These are phyloP conservation scores for Ceratina australensis DNA, from an alignment of 1,140 invertebrate genomes.

Conservation along the genomic window DNA sequence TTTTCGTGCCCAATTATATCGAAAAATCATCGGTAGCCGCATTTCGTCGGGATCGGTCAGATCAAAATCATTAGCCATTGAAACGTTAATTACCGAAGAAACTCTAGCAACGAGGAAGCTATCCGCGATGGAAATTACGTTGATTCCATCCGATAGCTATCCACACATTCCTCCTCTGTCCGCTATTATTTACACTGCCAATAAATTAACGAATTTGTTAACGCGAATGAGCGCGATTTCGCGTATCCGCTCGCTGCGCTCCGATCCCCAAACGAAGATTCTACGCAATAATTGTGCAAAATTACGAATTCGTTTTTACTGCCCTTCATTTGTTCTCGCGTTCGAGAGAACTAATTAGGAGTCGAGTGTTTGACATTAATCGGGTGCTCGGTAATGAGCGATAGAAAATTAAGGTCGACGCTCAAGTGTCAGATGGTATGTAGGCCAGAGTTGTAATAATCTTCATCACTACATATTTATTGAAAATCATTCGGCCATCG, in stretches of 20 bases:
- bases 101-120: no score
- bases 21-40: slow-evolving; percentile 8
- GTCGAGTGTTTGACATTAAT: background rate
- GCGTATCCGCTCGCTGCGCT: background rate
- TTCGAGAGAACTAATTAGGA: background rate
- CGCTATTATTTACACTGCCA: slow-evolving; percentile 17
- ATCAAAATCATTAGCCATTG: slow-evolving; percentile 14
- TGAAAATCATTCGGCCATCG: no score
- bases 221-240: slow-evolving; percentile 4
- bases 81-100: slow-evolving; percentile 27
- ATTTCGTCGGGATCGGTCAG: background rate
- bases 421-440: background rate
- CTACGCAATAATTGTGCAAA: background rate
- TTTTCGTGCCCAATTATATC: slow-evolving; percentile 13
- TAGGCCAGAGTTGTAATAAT: background rate
- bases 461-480: background rate
- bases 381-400: background rate
- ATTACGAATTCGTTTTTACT: background rate
- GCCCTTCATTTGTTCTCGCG: background rate
- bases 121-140: background rate
- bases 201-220: slow-evolving; percentile 27
- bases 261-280: background rate
- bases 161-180: background rate
- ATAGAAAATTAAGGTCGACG: background rate
- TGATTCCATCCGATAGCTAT: background rate